A percentile compares a stretch with the other conserved stretches of the same genome.
phyloP scores from a whole-genome alignment of 2,888 invertebrate species.

The Schizaphis graminum region DNA sequence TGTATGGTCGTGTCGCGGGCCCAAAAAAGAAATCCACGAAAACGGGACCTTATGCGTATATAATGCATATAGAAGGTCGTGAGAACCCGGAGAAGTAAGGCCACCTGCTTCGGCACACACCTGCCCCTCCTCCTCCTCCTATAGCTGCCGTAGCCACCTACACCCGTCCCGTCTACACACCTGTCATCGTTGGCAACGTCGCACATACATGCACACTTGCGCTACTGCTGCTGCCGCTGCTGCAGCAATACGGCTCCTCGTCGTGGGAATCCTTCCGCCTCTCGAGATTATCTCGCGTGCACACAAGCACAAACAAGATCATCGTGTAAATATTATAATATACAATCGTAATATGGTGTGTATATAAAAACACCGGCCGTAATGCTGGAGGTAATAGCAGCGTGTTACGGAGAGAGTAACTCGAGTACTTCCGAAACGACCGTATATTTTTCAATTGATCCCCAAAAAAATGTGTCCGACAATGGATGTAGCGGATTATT shows the following conservation, averaged over 20 bases:
- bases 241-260: slow-evolving; percentile 27
- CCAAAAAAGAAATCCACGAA: slow-evolving; percentile 54
- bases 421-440: slow-evolving; percentile 63
- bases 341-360: slow-evolving; percentile 22
- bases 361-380: slow-evolving; percentile 40
- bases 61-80: slow-evolving; percentile 58
- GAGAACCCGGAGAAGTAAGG: slow-evolving; percentile 63
- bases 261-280: slow-evolving; percentile 66
- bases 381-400: slow-evolving; percentile 36
- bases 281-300: slow-evolving; percentile 65
- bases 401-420: slow-evolving; percentile 46
- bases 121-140: slow-evolving; percentile 61
- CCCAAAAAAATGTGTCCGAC: slow-evolving; percentile 6
- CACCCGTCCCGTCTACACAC: slow-evolving; percentile 63
- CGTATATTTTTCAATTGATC: slow-evolving; percentile 55
- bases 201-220: slow-evolving; percentile 58
- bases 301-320: slow-evolving; percentile 61
- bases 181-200: slow-evolving; percentile 65
- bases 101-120: slow-evolving; percentile 65
- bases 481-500: slow-evolving; percentile 45
- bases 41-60: slow-evolving; percentile 62
- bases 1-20: neutral
- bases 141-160: slow-evolving; percentile 39
- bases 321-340: slow-evolving; percentile 65
- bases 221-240: neutral